These are phyloP conservation scores for Anabacerthia variegaticeps DNA, from an alignment of 2,797 vertebrate genomes.

Conservation along the genomic window DNA sequence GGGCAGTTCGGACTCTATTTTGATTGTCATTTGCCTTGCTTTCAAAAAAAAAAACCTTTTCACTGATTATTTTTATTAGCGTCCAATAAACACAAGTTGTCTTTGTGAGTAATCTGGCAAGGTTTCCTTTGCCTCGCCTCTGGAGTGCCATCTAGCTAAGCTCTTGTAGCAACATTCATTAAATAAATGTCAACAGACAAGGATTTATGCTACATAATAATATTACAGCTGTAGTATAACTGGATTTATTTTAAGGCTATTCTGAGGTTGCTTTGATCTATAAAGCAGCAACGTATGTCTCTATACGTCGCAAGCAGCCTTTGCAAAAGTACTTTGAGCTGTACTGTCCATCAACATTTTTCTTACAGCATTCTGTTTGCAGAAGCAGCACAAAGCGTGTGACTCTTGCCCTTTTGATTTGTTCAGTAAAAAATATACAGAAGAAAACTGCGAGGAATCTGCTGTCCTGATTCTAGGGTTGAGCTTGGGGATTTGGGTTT, in stretches of 20 bases:
- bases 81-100: conserved; percentile 11
- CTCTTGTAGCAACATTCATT: conserved; percentile 50
- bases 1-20: neutral
- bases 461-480: neutral
- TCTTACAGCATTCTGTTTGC: neutral
- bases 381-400: neutral
- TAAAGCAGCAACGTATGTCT: conserved; percentile 32
- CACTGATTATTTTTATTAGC: neutral
- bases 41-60: neutral
- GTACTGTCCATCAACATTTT: neutral
- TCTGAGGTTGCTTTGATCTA: conserved; percentile 37
- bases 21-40: neutral
- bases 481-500: neutral
- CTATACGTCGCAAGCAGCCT: neutral
- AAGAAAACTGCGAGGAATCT: neutral
- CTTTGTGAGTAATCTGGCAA: conserved; percentile 19
- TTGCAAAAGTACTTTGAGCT: neutral
- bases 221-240: conserved; percentile 40
- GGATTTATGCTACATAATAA: conserved; percentile 59
- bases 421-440: neutral
- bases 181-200: conserved; percentile 56
- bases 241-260: conserved; percentile 62
- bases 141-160: conserved; percentile 68
- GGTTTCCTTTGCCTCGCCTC: conserved; percentile 29
- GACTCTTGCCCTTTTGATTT: neutral